Conservation (phyloP, 2,797 vertebrate genomes). For the Perodicticus potto region DNA sequence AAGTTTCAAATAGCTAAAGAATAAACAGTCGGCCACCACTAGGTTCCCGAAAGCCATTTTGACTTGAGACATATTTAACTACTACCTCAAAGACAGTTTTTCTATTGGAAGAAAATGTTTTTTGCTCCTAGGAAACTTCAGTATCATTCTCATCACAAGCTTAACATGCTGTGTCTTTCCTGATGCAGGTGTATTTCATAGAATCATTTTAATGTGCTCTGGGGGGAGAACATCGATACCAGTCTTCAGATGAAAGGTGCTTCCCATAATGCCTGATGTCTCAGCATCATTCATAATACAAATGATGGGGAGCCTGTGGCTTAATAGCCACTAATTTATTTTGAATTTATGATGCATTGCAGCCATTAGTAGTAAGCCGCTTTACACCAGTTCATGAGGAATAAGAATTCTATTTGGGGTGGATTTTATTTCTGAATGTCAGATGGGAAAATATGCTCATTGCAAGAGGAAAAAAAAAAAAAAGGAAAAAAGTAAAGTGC, state of each 20-base stretch:
- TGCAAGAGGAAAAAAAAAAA: slow-evolving; percentile 64
- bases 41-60: slow-evolving; percentile 74
- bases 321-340: slow-evolving; percentile 85
- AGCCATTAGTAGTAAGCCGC: slow-evolving; percentile 74
- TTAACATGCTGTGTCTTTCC: slow-evolving; percentile 64
- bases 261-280: slow-evolving; percentile 75
- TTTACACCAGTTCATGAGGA: slow-evolving; percentile 58
- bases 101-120: slow-evolving; percentile 69
- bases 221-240: slow-evolving; percentile 76
- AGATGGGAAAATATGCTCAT: slow-evolving; percentile 10
- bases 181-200: slow-evolving; percentile 69
- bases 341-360: slow-evolving; percentile 82
- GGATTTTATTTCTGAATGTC: slow-evolving; percentile 72
- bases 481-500: not conserved
- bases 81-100: slow-evolving; percentile 70
- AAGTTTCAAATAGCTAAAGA: slow-evolving; percentile 6
- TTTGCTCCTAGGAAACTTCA: slow-evolving; percentile 74
- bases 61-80: slow-evolving; percentile 77
- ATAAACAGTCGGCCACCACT: slow-evolving; percentile 43
- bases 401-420: slow-evolving; percentile 61
- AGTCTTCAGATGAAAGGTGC: slow-evolving; percentile 72
- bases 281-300: slow-evolving; percentile 74
- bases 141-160: slow-evolving; percentile 77
- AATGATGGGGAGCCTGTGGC: slow-evolving; percentile 75
- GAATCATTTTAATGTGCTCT: slow-evolving; percentile 80